Conservation (phyloP, 64 coral and sea anemone genomes). For the Dendrophyllia cribrosa region DNA sequence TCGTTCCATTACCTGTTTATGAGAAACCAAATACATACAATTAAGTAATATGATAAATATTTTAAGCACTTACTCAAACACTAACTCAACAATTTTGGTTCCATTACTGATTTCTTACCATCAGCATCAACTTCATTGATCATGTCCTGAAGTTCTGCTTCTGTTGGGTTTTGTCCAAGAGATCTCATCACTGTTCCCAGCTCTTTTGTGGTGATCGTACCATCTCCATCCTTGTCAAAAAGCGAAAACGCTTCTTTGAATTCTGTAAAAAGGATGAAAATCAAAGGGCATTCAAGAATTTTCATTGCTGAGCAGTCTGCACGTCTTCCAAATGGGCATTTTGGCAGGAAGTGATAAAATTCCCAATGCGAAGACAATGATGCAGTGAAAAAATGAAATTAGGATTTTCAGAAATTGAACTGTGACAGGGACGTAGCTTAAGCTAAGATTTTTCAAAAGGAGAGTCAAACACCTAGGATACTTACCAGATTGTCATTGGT, state of each 20-base stretch:
- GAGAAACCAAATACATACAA: background rate
- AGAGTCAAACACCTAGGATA: no score
- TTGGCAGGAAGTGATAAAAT: no score
- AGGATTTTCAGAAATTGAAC: no score
- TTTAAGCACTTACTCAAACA: background rate
- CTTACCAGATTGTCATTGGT: no score
- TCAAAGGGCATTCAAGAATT: background rate
- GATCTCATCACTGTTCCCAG: slow-evolving; percentile 86
- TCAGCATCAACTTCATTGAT: slow-evolving; percentile 93
- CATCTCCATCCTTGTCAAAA: slow-evolving; percentile 91
- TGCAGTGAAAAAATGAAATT: no score
- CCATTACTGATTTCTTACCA: slow-evolving; percentile 16
- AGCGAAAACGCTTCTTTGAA: slow-evolving; percentile 87
- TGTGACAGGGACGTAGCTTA: no score
- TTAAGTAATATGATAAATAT: background rate
- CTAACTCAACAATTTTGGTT: background rate
- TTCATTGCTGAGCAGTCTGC: no score
- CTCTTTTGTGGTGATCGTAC: slow-evolving; percentile 83
- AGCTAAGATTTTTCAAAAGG: no score
- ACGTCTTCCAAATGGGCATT: no score
- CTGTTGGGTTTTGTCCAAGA: slow-evolving; percentile 88
- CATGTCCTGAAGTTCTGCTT: slow-evolving; percentile 89
- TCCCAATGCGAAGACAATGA: no score
- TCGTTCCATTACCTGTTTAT: slow-evolving; percentile 79
- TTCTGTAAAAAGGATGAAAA: slow-evolving; percentile 24